A percentile compares a stretch with the other conserved stretches of the same genome.
These are phyloP conservation scores for Acrobasis repandana DNA, from an alignment of 2,888 invertebrate species.

Conservation along the genomic window DNA sequence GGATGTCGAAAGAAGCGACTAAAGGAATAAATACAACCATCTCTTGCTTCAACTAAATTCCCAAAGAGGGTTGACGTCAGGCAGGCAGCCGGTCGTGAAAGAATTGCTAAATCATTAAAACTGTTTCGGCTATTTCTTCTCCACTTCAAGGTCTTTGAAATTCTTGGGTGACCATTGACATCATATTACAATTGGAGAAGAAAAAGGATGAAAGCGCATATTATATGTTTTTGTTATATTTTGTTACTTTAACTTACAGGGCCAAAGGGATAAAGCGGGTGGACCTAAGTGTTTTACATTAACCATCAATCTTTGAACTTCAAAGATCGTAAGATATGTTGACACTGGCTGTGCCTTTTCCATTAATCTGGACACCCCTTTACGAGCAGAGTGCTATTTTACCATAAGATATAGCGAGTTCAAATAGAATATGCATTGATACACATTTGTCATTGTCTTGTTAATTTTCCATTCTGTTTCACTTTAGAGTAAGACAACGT, in stretches of 20 bases:
- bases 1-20: too few relatives aligned
- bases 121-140: too few relatives aligned
- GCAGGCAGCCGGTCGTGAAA: too few relatives aligned
- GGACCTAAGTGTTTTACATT: conserved; percentile 60
- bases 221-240: too few relatives aligned
- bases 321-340: conserved; percentile 37
- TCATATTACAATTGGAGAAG: too few relatives aligned
- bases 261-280: background rate
- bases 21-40: too few relatives aligned
- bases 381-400: conserved; percentile 6
- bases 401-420: conserved; percentile 7
- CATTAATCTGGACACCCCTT: conserved; percentile 22
- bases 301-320: conserved; percentile 51
- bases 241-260: background rate
- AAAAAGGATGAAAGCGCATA: too few relatives aligned
- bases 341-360: conserved; percentile 33
- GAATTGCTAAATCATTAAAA: too few relatives aligned
- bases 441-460: conserved; percentile 10
- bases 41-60: too few relatives aligned
- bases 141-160: too few relatives aligned
- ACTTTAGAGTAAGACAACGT: background rate
- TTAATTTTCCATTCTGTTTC: conserved; percentile 2
- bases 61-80: too few relatives aligned
- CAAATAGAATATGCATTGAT: conserved; percentile 2
- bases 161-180: too few relatives aligned